Evolutionary conservation across 2,888 invertebrate genomes (phyloP), one percentile per base, ranked within the genome.

Genomic region (Archips crataeganus): DNA sequence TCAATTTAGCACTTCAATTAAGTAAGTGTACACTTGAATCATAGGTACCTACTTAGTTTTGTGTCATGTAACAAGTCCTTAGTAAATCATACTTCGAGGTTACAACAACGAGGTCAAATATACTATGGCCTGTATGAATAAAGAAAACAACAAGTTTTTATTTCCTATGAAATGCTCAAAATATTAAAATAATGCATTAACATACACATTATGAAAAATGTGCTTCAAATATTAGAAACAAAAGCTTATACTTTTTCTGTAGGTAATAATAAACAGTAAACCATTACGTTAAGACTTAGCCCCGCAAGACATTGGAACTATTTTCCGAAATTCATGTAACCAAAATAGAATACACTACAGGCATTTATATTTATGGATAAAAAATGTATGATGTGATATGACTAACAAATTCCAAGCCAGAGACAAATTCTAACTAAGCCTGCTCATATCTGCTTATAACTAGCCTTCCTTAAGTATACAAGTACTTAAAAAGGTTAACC

Each of bases 1-100:
- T 57, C 34, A 34, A 57, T 42, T 64, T 54, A 39, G 42, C 62
- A 70, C 61, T 42, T 62, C 54, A 54, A 49, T 34, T 61, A 42
- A 54, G 47, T 54, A 63, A 39, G 34, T 62, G 34, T 62, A 32
- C 23, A 54, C 42, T 34, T 49, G 51, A 47, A 54, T 39, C 32
- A 51, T 34, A 32, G 51, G 32, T 11, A 57, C 57, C 51, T 54
- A 23, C 54, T 23, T 23, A 57, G 9, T 57, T 57, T 11, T 57
- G 32, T 57, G 60, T 36, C 60, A 36, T 36, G 51, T 51, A n/a
- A 54, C 54, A 23, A 54, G n/a, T 54, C 2, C 9, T 15, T 9
- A 54, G 54, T 54, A 54, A n/a, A 23, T 45, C 9, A 11, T 10
- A 42, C n/a, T 15, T 62, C 10, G 11, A 23, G 23, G 54, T 66